phyloP scores from a whole-genome alignment of 2,113 vertebrate species.

The Toxostoma redivivum region DNA sequence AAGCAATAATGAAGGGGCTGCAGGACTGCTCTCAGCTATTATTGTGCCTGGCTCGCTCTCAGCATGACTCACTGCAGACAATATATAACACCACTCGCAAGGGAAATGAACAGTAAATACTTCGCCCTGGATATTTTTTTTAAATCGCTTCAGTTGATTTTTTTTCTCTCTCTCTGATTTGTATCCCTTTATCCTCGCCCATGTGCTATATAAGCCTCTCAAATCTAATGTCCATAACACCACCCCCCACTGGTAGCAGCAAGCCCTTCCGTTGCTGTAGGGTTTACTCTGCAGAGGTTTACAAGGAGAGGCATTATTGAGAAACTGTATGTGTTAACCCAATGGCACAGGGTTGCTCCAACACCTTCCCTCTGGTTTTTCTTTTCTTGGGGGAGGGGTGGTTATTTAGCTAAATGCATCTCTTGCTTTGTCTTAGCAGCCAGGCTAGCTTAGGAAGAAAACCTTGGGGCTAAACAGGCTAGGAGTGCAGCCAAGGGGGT shows the following conservation, averaged over 20 bases:
- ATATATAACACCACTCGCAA: conserved; percentile 45
- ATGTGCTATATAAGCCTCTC: conserved; percentile 72
- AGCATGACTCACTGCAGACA: conserved; percentile 71
- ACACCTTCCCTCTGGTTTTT: conserved; percentile 65
- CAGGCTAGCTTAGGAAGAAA: background rate
- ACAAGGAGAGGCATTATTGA: conserved; percentile 64
- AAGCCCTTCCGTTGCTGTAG: conserved; percentile 54
- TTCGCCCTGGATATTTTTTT: conserved; percentile 55
- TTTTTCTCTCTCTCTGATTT: conserved; percentile 60
- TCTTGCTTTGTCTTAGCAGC: background rate
- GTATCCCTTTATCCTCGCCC: conserved; percentile 73
- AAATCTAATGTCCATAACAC: conserved; percentile 72
- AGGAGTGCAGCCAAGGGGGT: conserved; percentile 39
- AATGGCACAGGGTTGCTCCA: conserved; percentile 58
- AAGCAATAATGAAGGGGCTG: conserved; percentile 52
- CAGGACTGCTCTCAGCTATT: conserved; percentile 65
- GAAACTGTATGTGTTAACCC: conserved; percentile 54
- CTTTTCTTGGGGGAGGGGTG: conserved; percentile 45
- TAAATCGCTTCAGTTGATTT: conserved; percentile 42
- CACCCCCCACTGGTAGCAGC: conserved; percentile 73
- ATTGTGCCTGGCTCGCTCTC: conserved; percentile 63
- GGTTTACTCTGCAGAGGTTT: conserved; percentile 53
- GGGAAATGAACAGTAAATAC: conserved; percentile 74
- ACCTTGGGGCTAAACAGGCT: background rate
- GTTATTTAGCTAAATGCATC: background rate